Base-by-base conservation (phyloP, 2,888 invertebrate species). In the Drosophila lutescens region DNA sequence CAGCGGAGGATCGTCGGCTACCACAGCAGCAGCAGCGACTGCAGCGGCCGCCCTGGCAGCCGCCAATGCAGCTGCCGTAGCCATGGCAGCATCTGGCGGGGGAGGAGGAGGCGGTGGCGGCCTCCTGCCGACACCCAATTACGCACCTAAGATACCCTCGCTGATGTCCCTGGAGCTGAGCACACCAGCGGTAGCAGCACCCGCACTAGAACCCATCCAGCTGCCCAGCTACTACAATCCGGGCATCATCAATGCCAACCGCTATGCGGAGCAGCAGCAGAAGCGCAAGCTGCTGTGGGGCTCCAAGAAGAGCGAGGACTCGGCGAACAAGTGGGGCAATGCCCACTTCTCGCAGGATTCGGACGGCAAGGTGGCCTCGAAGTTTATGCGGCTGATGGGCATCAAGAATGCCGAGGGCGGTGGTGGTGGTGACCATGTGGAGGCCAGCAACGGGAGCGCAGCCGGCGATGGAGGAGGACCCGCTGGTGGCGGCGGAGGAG, bases 301-400 rank as follows among this genome's bases (percentile, higher is more conserved):
- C 3, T 95, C 96, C 86, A 97, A 96, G 92, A 95, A 93, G 69
- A 92, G 93, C 44, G 93, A 93, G 41, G 90, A 91, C 36, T 88
- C 90, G 34, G 88, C 91, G 32, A 88, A 90, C 44, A 95, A 95
- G 73, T 98, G 98, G 97, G 95, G 96, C 80, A 95, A 74, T 67
- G 96, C 98, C 0, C 95, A 96, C 30, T 98, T 98, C 92, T 95
- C 97, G 0, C 96, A 97, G 91, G 98, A 98, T 92, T 94, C 95
- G 23, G 98, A 98, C 92, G 98, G 98, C 73, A 97, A 96, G 92
- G 96, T 98, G 84, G 96, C 97, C 0, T 97, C 96, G 65, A 99
- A 99, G 93, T 99, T 99, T 92, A 97, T 98, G 93, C 94, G 99
- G 75, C 94, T 99, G 50, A 99, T 99, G 99, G 99, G 99, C 53